Evolutionary conservation across 2,113 vertebrate genomes (phyloP).

Genomic region (Piaya cayana): DNA sequence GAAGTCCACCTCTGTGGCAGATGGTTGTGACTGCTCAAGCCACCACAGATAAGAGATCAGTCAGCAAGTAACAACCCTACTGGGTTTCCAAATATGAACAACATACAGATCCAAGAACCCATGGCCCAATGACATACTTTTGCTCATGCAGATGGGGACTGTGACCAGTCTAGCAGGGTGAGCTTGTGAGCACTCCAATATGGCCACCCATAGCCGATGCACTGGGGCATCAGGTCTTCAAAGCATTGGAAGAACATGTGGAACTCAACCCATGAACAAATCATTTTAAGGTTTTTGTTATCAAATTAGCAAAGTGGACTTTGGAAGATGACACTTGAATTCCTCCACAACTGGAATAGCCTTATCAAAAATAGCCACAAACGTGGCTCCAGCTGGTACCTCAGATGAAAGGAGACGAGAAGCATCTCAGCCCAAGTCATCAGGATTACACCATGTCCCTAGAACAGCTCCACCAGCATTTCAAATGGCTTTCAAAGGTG

Average conservation of each 20-base stretch:
- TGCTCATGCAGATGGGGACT: neutral
- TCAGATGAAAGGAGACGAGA: neutral
- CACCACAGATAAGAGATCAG: neutral
- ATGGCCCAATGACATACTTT: neutral
- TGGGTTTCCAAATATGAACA: neutral
- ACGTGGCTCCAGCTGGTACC: neutral
- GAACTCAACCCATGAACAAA: neutral
- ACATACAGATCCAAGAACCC: neutral
- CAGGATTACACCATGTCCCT: neutral
- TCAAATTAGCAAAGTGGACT: neutral
- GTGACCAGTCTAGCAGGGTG: neutral
- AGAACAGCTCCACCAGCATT: neutral
- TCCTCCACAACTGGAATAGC: neutral
- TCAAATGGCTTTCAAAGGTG: neutral
- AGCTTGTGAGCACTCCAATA: neutral
- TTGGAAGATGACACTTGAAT: neutral
- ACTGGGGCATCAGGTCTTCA: neutral
- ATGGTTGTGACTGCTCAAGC: neutral
- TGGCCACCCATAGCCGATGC: neutral
- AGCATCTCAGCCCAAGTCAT: neutral
- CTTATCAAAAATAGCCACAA: neutral
- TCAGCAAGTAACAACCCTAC: neutral
- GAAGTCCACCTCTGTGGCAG: accelerated
- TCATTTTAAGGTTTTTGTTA: neutral
- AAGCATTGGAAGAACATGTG: accelerated